A percentile compares a stretch with the other conserved stretches of the same genome.
These are phyloP conservation scores for Drosophila mettleri DNA, from an alignment of 2,888 invertebrate species.

Conservation along the genomic window DNA sequence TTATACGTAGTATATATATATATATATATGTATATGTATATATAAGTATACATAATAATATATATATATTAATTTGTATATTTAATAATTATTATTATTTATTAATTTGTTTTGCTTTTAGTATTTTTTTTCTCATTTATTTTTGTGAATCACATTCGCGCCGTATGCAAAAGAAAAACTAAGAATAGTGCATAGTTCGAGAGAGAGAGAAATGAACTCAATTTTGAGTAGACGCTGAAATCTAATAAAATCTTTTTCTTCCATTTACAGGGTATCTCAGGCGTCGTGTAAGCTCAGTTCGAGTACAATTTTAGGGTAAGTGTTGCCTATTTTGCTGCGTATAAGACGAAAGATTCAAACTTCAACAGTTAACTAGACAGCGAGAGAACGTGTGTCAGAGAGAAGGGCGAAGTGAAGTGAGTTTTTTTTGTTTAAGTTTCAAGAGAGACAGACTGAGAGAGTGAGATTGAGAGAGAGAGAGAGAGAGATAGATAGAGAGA, in stretches of 20 bases:
- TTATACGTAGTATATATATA: conserved; percentile 31
- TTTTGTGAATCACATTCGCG: conserved; percentile 71
- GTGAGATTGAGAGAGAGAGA: conserved; percentile 29
- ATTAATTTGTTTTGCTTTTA: conserved; percentile 40
- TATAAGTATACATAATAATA: conserved; percentile 34
- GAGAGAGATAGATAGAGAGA: conserved; percentile 25
- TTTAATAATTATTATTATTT: conserved; percentile 63
- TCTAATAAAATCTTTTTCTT: conserved; percentile 9
- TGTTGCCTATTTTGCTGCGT: conserved; percentile 38
- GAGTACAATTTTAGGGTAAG: conserved; percentile 12
- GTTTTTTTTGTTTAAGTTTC: conserved; percentile 31
- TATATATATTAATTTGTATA: conserved; percentile 48
- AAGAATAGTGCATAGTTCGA: conserved; percentile 19
- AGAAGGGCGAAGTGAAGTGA: conserved; percentile 40
- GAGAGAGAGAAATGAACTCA: conserved; percentile 12
- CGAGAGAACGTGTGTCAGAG: conserved; percentile 7
- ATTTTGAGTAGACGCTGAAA: conserved; percentile 15
- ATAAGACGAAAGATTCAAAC: conserved; percentile 32
- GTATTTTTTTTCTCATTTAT: conserved; percentile 24
- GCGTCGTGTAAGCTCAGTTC: conserved; percentile 18
- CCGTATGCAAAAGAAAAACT: conserved; percentile 43
- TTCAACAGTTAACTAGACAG: conserved; percentile 47
- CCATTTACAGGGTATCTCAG: conserved; percentile 15
- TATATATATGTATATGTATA: conserved; percentile 21
- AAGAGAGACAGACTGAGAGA: not conserved